Evolutionary conservation across 2,888 invertebrate genomes (phyloP).

Genomic region (Acanthosoma haemorrhoidale): DNA sequence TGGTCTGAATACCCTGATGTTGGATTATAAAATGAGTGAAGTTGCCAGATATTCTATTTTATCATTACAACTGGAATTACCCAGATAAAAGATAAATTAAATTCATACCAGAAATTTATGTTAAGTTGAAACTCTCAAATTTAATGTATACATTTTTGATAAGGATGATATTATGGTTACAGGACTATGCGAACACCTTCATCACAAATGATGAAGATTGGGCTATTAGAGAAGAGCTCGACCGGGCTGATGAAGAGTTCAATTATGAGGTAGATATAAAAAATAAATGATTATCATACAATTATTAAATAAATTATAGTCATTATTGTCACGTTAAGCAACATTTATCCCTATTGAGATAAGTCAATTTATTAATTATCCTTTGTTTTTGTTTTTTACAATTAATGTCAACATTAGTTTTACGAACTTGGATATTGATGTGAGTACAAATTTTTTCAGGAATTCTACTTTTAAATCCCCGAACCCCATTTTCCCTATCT

Average conservation of each 20-base stretch:
- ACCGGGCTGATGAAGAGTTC: slow-evolving; percentile 51
- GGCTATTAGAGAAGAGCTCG: slow-evolving; percentile 48
- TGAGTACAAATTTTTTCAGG: slow-evolving; percentile 15
- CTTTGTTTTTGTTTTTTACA: neutral
- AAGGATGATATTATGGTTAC: no score
- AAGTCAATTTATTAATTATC: neutral
- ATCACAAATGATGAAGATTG: slow-evolving; percentile 56
- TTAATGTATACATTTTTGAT: no score
- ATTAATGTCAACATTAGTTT: neutral
- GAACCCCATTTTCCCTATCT: neutral
- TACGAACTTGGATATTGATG: neutral
- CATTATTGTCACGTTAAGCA: neutral
- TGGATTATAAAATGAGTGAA: no score
- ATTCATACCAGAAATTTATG: no score
- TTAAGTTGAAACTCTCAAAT: no score
- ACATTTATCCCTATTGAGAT: neutral
- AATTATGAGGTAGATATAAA: slow-evolving; percentile 48
- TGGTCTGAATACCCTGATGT: no score
- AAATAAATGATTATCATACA: neutral
- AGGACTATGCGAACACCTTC: slow-evolving; percentile 50
- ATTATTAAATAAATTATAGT: neutral
- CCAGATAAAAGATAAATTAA: no score
- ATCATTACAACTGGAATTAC: no score
- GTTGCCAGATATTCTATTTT: no score
- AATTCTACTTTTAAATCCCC: slow-evolving; percentile 9